phyloP scores from a whole-genome alignment of 2,113 vertebrate species.

The Urocynchramus pylzowi region DNA sequence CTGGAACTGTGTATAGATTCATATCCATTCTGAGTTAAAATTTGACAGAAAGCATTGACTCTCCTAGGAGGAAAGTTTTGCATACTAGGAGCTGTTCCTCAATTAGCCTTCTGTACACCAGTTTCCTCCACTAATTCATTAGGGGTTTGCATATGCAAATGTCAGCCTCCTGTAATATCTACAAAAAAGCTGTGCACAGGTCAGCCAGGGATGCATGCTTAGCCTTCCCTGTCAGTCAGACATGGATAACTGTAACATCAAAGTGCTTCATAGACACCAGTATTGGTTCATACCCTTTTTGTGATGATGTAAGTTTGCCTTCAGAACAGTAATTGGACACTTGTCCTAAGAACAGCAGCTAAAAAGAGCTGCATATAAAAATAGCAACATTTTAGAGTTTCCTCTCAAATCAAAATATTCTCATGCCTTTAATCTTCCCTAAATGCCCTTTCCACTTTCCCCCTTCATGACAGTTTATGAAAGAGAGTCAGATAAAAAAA shows the following conservation, averaged over 20 bases:
- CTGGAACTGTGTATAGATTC: neutral
- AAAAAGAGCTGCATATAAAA: neutral
- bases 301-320: neutral
- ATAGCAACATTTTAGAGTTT: neutral
- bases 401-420: neutral
- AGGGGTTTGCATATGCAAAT: neutral
- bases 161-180: neutral
- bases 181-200: neutral
- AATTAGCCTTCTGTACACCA: neutral
- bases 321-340: neutral
- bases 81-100: neutral
- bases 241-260: neutral
- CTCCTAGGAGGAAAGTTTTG: neutral
- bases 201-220: neutral
- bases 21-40: neutral
- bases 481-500: neutral
- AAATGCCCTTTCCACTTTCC: neutral
- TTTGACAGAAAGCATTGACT: neutral
- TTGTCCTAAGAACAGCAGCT: neutral
- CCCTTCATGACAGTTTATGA: neutral
- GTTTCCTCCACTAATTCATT: neutral
- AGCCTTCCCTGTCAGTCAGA: neutral
- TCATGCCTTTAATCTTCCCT: neutral
- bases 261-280: neutral
- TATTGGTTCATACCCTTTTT: neutral